Percentiles rank a stretch among this genome's conserved stretches.
Conservation (phyloP, 2,797 vertebrate genomes). For the Peromyscus melanophrys region DNA sequence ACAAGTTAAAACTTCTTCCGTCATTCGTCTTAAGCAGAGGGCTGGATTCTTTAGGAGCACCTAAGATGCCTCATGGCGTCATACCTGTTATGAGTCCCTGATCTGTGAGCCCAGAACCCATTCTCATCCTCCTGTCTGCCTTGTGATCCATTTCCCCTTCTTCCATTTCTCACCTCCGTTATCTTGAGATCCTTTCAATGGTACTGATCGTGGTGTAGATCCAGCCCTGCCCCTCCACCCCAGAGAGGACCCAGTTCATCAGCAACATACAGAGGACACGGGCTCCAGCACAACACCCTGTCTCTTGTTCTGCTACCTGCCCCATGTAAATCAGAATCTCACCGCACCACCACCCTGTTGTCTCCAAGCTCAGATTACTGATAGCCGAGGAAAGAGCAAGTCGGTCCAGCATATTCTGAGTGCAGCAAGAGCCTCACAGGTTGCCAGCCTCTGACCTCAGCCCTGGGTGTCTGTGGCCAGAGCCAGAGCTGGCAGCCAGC, state of each 20-base stretch:
- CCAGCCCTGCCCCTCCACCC: neutral
- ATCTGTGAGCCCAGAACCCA: fast-evolving
- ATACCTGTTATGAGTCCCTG: neutral
- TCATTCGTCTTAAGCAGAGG: neutral
- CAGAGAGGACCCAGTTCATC: neutral
- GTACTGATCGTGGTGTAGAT: neutral
- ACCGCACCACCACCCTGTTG: neutral
- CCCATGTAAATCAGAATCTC: neutral
- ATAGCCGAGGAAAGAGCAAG: neutral
- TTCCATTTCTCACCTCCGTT: neutral
- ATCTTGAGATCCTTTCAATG: neutral
- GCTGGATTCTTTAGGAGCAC: neutral
- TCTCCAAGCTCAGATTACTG: neutral
- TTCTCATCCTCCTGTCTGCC: neutral
- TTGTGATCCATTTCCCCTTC: neutral
- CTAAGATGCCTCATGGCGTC: fast-evolving
- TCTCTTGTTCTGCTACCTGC: neutral
- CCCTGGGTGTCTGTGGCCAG: neutral
- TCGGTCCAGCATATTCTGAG: neutral
- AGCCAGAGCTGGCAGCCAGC: neutral
- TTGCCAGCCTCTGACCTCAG: constrained; percentile 6
- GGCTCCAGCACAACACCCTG: fast-evolving
- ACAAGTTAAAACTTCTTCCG: neutral
- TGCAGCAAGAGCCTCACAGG: neutral
- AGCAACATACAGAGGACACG: neutral